Conservation (phyloP, 2,113 vertebrate species). For the Oreochromis niloticus region DNA sequence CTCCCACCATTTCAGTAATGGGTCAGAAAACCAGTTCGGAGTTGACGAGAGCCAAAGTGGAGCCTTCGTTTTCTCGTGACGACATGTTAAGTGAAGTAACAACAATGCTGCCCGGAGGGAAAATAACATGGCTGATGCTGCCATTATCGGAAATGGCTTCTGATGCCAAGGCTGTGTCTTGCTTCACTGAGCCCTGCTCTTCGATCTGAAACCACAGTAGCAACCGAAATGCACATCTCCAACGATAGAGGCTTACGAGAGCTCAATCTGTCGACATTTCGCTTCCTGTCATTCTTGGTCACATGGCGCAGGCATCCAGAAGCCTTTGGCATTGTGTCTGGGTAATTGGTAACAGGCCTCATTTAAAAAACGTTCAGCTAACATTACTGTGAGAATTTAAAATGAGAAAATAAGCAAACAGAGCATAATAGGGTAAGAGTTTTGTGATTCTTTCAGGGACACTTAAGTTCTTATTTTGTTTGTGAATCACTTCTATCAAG, state of each 20-base stretch:
- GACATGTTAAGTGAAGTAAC: conserved; percentile 11
- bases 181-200: not conserved
- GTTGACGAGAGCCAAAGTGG: not conserved
- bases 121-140: not conserved
- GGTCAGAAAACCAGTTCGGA: not conserved
- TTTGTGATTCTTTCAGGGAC: not conserved
- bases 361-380: conserved; percentile 1
- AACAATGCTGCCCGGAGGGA: not conserved
- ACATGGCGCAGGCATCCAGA: not conserved
- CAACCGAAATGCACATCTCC: conserved; percentile 6
- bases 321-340: conserved; percentile 14
- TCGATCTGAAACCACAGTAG: conserved; percentile 12
- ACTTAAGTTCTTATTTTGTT: not conserved
- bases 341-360: conserved; percentile 34
- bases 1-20: not conserved
- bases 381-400: not conserved
- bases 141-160: conserved; percentile 2
- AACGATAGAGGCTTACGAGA: not conserved
- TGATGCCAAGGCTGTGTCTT: conserved; percentile 1
- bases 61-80: not conserved
- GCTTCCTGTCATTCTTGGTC: conserved; percentile 10
- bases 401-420: conserved; percentile 10
- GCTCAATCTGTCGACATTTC: not conserved
- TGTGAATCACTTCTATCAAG: not conserved
- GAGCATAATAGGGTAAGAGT: not conserved